Conservation (phyloP, 2,888 invertebrate species). For the Dasypolia templi region DNA sequence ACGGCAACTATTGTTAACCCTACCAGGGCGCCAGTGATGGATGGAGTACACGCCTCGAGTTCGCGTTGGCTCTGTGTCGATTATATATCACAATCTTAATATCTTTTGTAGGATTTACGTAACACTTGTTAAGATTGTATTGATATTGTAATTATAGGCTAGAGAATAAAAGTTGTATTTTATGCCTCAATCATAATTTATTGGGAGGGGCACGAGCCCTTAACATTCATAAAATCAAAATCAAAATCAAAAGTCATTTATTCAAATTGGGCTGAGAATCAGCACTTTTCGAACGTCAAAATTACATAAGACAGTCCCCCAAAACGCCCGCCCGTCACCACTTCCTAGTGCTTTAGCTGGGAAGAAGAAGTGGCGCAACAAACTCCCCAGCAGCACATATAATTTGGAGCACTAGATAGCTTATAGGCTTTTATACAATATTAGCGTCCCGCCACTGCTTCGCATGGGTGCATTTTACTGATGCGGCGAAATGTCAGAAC, state of each 20-base stretch:
- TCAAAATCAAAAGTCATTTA: too few species aligned
- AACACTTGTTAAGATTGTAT: constrained; percentile 55
- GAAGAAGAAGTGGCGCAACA: too few species aligned
- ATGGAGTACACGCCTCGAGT: constrained; percentile 67
- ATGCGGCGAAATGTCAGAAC: not conserved
- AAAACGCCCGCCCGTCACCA: too few species aligned
- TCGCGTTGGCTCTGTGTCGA: constrained; percentile 55
- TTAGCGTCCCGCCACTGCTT: not conserved
- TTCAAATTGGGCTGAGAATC: too few species aligned
- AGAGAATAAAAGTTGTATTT: not conserved
- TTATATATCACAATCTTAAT: constrained; percentile 51
- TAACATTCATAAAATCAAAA: not conserved
- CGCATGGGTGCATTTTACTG: not conserved
- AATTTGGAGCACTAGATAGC: not conserved
- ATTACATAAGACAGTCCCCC: too few species aligned
- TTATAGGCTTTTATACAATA: not conserved
- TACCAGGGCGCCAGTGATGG: constrained; percentile 65
- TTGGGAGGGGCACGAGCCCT: not conserved
- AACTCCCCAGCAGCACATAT: too few species aligned
- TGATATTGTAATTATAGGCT: constrained; percentile 43
- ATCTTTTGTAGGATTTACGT: constrained; percentile 55
- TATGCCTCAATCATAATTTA: constrained; percentile 10
- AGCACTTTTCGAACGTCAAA: too few species aligned
- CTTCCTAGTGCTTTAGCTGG: too few species aligned
- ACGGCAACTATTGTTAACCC: constrained; percentile 54